Base-by-base conservation (phyloP, 2,113 vertebrate species). In the Lophochroa leadbeateri region DNA sequence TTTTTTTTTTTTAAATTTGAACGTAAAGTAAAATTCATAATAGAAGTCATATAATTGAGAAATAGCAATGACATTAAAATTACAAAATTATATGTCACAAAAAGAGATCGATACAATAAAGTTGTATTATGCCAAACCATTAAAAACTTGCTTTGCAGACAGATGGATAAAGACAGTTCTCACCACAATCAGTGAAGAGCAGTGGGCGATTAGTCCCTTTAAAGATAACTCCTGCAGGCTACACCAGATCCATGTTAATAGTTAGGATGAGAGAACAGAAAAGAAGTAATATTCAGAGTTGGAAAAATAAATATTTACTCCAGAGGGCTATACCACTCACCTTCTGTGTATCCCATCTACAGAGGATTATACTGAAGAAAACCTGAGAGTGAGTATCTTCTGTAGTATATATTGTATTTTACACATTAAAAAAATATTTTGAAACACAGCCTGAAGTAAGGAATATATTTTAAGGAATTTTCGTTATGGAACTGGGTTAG, bases 391-490 rank as follows among this genome's bases (percentile, higher is more conserved):
- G 53, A 88, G 49, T 86, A 37, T 88, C 86, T 80, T 82, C 53
- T 80, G 11, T 53, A n/a, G n/a, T 77, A 69, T 43, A 17, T 33
- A 7, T 37, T 69, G 57, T 52, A 41, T 76, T 82, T 75, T 60
- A 20, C 53, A 52, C 8, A 2, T 65, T 57, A 10, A 10, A 16
- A 9, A 4, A 21, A 41, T 41, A 41, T 65, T 83, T 77, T 78
- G 69, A 44, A 93, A 43, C 33, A 60, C 27, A 82, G 14, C 29
- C 90, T 75, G 82, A 92, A 64, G 82, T 49, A 94, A 18, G 64
- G 74, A 97, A 96, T 97, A 95, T 80, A 82, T 97, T 94, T 90
- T 44, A 96, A 91, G 91, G 81, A 83, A 89, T 78, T 61, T 95
- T 77, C 93, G 44, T 50, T 93, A 76, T 49, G 68, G 68, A 86